These are phyloP conservation scores for Pangasius larnaudii DNA, from an alignment of 2,797 vertebrate species.

Conservation along the genomic window DNA sequence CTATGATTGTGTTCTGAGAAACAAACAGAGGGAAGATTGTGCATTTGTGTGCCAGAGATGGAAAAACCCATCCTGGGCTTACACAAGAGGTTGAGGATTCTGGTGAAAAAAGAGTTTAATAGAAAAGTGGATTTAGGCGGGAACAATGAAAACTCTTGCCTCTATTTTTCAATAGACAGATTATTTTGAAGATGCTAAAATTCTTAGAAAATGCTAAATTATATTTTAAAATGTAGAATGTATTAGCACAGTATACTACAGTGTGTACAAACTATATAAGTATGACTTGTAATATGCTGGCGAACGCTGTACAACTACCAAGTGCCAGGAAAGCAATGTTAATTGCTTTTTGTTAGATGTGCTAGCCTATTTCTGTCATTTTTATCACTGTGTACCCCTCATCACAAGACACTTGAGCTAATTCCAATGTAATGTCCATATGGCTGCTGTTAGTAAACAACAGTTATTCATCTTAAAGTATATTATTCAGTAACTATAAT, in stretches of 20 bases:
- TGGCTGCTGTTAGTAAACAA: background rate
- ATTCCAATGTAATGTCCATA: background rate
- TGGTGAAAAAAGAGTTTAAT: conserved; percentile 51
- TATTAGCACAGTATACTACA: background rate
- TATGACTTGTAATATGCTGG: background rate
- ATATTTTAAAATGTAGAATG: background rate
- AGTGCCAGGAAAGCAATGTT: background rate
- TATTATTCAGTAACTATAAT: background rate
- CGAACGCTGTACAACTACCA: background rate
- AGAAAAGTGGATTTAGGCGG: background rate
- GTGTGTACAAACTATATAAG: background rate
- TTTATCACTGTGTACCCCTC: background rate
- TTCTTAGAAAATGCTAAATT: background rate
- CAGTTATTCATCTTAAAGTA: background rate
- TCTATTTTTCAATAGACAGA: background rate
- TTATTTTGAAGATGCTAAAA: background rate
- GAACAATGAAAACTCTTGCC: background rate
- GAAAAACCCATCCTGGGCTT: conserved; percentile 53
- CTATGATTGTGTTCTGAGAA: conserved; percentile 35
- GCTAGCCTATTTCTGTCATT: background rate
- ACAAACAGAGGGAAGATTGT: conserved; percentile 24
- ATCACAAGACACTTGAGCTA: background rate
- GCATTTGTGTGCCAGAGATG: conserved; percentile 36
- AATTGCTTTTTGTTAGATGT: background rate
- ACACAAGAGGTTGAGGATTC: conserved; percentile 67